These are phyloP conservation scores for Drosophila percnosoma DNA, from an alignment of 2,888 invertebrate genomes.

Conservation along the genomic window DNA sequence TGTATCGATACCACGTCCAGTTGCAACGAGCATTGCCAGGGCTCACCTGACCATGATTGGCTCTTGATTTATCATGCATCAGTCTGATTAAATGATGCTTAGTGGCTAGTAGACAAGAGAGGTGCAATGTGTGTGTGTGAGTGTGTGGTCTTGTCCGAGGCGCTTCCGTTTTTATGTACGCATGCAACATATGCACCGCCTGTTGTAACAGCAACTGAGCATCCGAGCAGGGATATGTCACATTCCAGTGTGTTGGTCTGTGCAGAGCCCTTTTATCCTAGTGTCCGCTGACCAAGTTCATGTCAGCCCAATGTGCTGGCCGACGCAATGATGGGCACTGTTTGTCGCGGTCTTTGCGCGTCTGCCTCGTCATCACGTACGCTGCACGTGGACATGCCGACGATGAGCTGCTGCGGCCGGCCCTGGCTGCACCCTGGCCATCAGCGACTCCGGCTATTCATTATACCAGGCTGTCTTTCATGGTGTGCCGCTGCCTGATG, in stretches of 20 bases:
- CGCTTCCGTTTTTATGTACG: constrained; percentile 36
- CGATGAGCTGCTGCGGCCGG: constrained; percentile 85
- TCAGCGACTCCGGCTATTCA: constrained; percentile 90
- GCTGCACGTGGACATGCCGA: constrained; percentile 89
- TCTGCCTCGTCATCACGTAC: constrained; percentile 89
- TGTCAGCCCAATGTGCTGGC: constrained; percentile 90
- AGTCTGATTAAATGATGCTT: constrained; percentile 75
- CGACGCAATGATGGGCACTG: constrained; percentile 87
- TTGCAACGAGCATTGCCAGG: constrained; percentile 43
- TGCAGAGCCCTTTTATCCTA: constrained; percentile 90
- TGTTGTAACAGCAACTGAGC: constrained; percentile 88
- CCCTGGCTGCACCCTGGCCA: constrained; percentile 86
- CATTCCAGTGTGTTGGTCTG: constrained; percentile 87
- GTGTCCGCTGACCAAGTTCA: constrained; percentile 90
- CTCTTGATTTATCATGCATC: constrained; percentile 76
- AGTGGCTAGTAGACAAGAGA: constrained; percentile 43
- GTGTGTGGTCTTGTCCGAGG: constrained; percentile 25
- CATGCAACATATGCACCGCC: constrained; percentile 85
- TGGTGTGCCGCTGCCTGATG: constrained; percentile 90
- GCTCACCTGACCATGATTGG: constrained; percentile 56
- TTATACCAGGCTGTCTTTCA: constrained; percentile 92
- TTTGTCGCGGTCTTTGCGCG: constrained; percentile 89
- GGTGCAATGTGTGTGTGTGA: not conserved
- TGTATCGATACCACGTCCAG: constrained; percentile 37
- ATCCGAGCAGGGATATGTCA: constrained; percentile 87